Evolutionary conservation across 2,888 invertebrate genomes (phyloP).

Genomic region (Torymus auratus): DNA sequence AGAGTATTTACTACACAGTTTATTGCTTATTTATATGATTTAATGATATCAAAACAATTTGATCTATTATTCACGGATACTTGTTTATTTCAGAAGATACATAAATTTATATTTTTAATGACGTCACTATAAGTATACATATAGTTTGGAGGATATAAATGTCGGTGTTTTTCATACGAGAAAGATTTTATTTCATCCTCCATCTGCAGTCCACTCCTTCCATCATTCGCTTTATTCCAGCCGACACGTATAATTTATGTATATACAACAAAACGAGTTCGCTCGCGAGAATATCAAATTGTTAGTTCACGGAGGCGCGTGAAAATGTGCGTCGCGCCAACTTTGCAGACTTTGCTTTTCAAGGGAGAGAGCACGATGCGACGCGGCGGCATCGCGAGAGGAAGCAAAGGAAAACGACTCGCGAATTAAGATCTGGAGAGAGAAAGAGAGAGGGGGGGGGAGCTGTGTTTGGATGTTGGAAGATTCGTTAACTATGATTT

Average conservation of each 20-base stretch:
- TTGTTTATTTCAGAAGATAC: too few species aligned
- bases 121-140: too few species aligned
- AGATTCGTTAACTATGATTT: conserved; percentile 42
- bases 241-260: too few species aligned
- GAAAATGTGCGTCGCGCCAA: conserved; percentile 29
- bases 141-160: too few species aligned
- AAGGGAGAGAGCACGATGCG: neutral
- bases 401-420: neutral
- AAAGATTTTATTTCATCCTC: neutral
- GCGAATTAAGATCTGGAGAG: conserved; percentile 15
- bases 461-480: conserved; percentile 26
- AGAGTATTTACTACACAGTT: too few species aligned
- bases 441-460: too few species aligned
- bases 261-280: conserved; percentile 3
- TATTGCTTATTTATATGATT: too few species aligned
- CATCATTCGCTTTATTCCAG: too few species aligned
- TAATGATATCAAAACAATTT: too few species aligned
- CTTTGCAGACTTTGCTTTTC: conserved; percentile 54
- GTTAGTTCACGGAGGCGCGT: neutral
- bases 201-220: neutral
- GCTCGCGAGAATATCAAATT: conserved; percentile 10
- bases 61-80: too few species aligned
- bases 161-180: too few species aligned
- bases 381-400: neutral
- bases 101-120: too few species aligned